These are phyloP conservation scores for Canis aureus DNA, from an alignment of 2,113 vertebrate genomes.

Conservation along the genomic window DNA sequence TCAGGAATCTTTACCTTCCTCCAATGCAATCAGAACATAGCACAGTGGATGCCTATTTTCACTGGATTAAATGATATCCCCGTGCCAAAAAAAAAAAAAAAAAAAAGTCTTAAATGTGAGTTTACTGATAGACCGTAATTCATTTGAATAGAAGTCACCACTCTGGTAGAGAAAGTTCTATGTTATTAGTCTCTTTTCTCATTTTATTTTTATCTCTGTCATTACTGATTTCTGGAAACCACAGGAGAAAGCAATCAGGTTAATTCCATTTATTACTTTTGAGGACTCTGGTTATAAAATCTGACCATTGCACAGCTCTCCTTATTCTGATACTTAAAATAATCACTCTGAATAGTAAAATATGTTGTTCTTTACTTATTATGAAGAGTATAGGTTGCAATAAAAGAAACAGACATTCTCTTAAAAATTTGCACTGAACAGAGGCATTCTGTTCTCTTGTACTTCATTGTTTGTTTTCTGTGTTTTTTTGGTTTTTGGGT, in stretches of 20 bases:
- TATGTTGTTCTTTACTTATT: neutral
- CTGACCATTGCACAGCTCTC: neutral
- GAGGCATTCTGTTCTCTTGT: neutral
- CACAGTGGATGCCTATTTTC: neutral
- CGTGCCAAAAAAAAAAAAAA: neutral
- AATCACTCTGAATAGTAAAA: neutral
- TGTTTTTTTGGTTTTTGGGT: neutral
- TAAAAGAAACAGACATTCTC: neutral
- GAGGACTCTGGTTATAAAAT: neutral
- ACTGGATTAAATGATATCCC: neutral
- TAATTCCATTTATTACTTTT: neutral
- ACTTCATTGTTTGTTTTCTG: neutral
- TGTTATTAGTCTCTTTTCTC: neutral
- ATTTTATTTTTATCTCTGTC: slow-evolving; percentile 52
- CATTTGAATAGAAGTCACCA: neutral
- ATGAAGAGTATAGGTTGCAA: neutral
- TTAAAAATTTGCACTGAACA: neutral
- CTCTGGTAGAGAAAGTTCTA: neutral
- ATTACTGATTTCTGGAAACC: neutral
- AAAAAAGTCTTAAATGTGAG: neutral
- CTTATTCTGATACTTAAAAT: neutral
- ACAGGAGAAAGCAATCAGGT: neutral
- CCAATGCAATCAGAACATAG: neutral
- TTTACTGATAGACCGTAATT: neutral
- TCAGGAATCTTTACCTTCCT: neutral